Percentiles rank a stretch among this genome's conserved stretches.
These are phyloP conservation scores for Isoperla grammatica DNA, from an alignment of 2,888 invertebrate species.

Conservation along the genomic window DNA sequence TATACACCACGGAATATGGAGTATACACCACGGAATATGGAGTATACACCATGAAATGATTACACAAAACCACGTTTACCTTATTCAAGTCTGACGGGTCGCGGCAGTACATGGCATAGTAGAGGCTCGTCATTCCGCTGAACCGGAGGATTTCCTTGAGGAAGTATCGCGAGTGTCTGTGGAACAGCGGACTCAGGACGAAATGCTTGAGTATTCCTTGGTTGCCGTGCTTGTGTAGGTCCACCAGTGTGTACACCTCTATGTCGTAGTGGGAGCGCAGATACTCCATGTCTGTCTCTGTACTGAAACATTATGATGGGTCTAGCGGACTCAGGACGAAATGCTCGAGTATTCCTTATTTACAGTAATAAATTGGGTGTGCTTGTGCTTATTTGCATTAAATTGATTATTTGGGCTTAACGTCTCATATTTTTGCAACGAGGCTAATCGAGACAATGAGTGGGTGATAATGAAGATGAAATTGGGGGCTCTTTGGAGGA, in stretches of 20 bases:
- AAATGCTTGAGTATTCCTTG: constrained; percentile 29
- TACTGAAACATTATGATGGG: constrained; percentile 37
- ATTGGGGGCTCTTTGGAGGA: no score
- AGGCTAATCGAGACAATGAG: no score
- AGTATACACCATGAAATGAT: no score
- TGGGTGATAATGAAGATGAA: no score
- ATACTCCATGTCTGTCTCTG: constrained; percentile 40
- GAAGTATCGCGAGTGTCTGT: constrained; percentile 52
- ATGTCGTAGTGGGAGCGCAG: constrained; percentile 43
- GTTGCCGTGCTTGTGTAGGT: constrained; percentile 17
- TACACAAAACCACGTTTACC: no score
- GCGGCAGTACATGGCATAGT: constrained; percentile 42
- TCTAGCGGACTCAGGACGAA: constrained; percentile 47
- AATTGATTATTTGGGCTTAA: no score
- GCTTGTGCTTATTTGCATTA: no score
- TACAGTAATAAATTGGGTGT: constrained; percentile 17
- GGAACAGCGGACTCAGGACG: constrained; percentile 50
- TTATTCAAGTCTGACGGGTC: not conserved
- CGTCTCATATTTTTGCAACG: no score
- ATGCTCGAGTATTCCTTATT: constrained; percentile 27
- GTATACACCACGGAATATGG: no score
- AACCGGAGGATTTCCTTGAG: constrained; percentile 57
- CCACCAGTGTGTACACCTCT: constrained; percentile 36
- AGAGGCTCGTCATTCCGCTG: constrained; percentile 49
- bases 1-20: no score